A percentile compares a stretch with the other conserved stretches of the same genome.
Conservation (phyloP, 2,888 invertebrate species). For the Theretra japonica region DNA sequence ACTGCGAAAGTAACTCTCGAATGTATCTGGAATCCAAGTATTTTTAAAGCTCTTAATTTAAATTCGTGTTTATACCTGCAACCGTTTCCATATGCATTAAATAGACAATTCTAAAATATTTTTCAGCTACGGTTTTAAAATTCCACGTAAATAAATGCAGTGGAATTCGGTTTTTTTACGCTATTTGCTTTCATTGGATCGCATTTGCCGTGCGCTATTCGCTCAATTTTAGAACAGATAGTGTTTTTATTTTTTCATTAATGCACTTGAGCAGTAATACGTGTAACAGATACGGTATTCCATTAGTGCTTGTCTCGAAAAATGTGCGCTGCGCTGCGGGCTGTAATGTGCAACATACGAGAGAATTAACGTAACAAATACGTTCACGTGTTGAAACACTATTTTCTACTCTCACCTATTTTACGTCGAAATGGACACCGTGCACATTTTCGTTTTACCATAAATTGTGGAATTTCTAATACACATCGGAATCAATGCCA, state of each 20-base stretch:
- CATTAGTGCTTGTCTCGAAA: not conserved
- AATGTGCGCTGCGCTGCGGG: not conserved
- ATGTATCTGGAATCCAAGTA: too few species aligned
- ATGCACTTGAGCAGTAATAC: slow-evolving; percentile 8
- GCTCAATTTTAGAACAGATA: not conserved
- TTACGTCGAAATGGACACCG: too few species aligned
- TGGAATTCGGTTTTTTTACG: not conserved
- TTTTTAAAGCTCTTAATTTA: too few species aligned
- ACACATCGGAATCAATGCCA: too few species aligned
- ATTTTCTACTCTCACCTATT: not conserved
- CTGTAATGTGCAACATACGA: not conserved
- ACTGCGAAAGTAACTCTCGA: too few species aligned
- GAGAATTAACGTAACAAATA: not conserved
- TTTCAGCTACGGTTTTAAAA: not conserved
- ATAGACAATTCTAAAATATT: not conserved
- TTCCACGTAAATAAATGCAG: not conserved
- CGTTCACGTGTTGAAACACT: not conserved
- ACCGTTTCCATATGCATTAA: too few species aligned
- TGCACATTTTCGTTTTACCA: too few species aligned
- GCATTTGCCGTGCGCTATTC: not conserved
- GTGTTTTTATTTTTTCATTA: slow-evolving; percentile 1
- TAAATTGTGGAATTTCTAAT: too few species aligned
- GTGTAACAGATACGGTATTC: not conserved
- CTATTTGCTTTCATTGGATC: not conserved
- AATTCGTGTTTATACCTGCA: too few species aligned